These are phyloP conservation scores for Cephalotes varians DNA, from an alignment of 2,888 invertebrate species.

Conservation along the genomic window DNA sequence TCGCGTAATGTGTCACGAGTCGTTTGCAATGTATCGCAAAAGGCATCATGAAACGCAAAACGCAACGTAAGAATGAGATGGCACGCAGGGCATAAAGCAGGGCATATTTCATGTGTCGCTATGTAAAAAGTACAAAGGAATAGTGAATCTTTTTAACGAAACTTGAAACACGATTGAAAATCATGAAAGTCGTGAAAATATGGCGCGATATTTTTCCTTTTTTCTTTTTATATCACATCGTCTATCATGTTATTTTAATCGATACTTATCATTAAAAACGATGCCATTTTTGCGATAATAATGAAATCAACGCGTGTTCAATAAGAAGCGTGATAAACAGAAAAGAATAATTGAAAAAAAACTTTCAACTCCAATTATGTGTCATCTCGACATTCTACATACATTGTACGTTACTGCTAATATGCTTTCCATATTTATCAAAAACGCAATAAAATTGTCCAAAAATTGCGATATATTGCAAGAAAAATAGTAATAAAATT, in stretches of 20 bases:
- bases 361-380: neutral
- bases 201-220: neutral
- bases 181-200: neutral
- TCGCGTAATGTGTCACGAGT: conserved; percentile 41
- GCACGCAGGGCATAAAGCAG: conserved; percentile 21
- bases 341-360: neutral
- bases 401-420: neutral
- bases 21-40: conserved; percentile 48
- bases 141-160: conserved; percentile 17
- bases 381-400: neutral
- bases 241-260: neutral
- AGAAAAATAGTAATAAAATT: neutral
- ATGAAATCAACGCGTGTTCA: neutral
- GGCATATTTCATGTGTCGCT: conserved; percentile 28
- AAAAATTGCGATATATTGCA: neutral
- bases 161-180: conserved; percentile 20
- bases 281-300: neutral
- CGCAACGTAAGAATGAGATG: conserved; percentile 32
- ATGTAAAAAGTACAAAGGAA: conserved; percentile 11
- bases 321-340: neutral
- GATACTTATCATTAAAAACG: neutral
- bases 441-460: neutral
- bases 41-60: conserved; percentile 30
- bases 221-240: neutral
- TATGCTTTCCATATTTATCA: neutral